Conservation (phyloP, 1,140 invertebrate genomes). For the Spodoptera frugiperda region DNA sequence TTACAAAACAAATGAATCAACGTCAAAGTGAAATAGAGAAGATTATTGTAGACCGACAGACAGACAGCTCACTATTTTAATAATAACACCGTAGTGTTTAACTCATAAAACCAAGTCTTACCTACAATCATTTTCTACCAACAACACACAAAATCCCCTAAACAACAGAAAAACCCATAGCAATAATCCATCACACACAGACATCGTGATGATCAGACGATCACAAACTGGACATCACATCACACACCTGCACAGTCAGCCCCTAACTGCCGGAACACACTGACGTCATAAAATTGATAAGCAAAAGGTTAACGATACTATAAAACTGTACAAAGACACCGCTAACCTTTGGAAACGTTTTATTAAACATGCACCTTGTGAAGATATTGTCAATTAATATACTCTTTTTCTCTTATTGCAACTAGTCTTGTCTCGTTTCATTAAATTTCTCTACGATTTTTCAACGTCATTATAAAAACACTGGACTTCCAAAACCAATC, state of each 20-base stretch:
- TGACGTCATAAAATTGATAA: constrained; percentile 45
- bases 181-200: neutral
- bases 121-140: too few species aligned
- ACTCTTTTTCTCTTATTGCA: neutral
- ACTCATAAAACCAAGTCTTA: too few species aligned
- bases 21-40: too few species aligned
- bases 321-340: constrained; percentile 39
- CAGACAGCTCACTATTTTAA: too few species aligned
- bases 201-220: neutral
- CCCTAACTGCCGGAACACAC: constrained; percentile 32
- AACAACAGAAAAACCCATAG: neutral
- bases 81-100: too few species aligned
- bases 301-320: constrained; percentile 41
- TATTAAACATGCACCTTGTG: constrained; percentile 23
- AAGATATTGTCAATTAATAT: neutral
- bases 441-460: too few species aligned
- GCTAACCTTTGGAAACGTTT: constrained; percentile 39
- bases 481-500: too few species aligned
- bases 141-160: neutral
- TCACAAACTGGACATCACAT: neutral
- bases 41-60: too few species aligned
- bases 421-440: too few species aligned
- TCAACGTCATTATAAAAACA: too few species aligned
- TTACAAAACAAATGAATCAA: too few species aligned
- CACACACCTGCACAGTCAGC: constrained; percentile 24